These are phyloP conservation scores for Poecilia latipinna DNA, from an alignment of 2,113 vertebrate species.

Conservation along the genomic window DNA sequence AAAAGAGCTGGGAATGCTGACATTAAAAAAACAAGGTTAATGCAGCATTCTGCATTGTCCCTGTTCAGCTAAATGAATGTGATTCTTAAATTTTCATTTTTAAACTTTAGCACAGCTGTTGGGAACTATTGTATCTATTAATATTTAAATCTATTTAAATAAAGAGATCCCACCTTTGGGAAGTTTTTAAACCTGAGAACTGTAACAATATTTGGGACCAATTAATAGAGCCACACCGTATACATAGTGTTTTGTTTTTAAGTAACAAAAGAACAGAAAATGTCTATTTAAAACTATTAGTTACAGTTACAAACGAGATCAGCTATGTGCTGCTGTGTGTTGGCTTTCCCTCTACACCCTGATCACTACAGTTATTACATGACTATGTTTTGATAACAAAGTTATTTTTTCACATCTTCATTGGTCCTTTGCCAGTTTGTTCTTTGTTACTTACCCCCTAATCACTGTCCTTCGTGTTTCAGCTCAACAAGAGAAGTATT, in stretches of 20 bases:
- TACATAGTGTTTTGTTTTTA: neutral
- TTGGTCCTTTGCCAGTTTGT: no score
- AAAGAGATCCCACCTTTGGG: neutral
- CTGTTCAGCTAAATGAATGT: constrained; percentile 7
- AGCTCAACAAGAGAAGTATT: neutral
- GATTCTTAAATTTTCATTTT: neutral
- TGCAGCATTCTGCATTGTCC: constrained; percentile 1
- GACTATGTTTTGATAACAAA: neutral
- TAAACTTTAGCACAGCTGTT: neutral
- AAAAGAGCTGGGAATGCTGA: constrained; percentile 40
- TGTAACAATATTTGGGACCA: neutral
- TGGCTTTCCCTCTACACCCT: neutral
- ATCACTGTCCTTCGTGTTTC: no score
- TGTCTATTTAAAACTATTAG: neutral
- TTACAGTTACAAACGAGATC: neutral
- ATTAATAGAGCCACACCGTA: neutral
- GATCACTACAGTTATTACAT: neutral
- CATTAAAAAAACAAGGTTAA: constrained; percentile 43
- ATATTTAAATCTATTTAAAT: constrained; percentile 17
- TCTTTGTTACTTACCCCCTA: neutral
- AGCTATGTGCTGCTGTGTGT: neutral
- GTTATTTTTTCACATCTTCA: neutral
- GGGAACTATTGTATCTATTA: neutral
- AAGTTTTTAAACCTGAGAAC: neutral
- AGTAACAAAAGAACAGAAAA: neutral